Base-by-base conservation (phyloP, 2,888 invertebrate genomes). In the Ptychoptera albimana region DNA sequence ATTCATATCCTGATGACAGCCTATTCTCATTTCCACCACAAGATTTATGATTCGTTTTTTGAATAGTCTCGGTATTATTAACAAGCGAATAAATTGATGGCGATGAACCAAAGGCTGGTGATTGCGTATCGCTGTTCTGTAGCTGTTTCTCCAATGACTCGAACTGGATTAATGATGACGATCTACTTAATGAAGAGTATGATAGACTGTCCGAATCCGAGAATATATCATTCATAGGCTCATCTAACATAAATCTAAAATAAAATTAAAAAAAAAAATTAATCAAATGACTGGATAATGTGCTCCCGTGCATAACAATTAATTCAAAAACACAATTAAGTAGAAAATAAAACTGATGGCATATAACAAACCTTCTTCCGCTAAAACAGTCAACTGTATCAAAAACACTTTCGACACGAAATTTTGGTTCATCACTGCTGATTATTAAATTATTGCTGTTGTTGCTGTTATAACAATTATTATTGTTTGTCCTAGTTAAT, bases 131-230 rank as follows among this genome's bases (percentile, higher is more conserved):
- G 44, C 57, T 59, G 53, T 54, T 61, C 54, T 74, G 74, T 55
- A 79, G 70, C 53, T 78, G 79, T 38, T 76, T 74, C 60, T 87
- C 87, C 48, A 87, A 68, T 5, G 82, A 83, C 66, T 87, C 87
- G 63, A 88, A 88, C 64, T 86, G 86, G 49, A 87, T 72, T 49
- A 88, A 69, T 53, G 85, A 85, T 51, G 83, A 83, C 48, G 84
- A 83, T 51, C 86, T 75, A 54, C 82, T 82, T 11, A 82, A 69
- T 40, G 80, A 80, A 44, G 73, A 70, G 46, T 67, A 67, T 30
- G 70, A 69, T 32, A 64, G 53, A 31, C 61, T 63, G 51, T 67
- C 68, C 29, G 67, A 66, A 46, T 60, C 60, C n/a, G 61, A 58
- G 46, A 58, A 64, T 49, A 56, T 40, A 34, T 48, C 43, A 16